Conservation (phyloP, 2,888 invertebrate genomes). For the Matsumyia berberina region DNA sequence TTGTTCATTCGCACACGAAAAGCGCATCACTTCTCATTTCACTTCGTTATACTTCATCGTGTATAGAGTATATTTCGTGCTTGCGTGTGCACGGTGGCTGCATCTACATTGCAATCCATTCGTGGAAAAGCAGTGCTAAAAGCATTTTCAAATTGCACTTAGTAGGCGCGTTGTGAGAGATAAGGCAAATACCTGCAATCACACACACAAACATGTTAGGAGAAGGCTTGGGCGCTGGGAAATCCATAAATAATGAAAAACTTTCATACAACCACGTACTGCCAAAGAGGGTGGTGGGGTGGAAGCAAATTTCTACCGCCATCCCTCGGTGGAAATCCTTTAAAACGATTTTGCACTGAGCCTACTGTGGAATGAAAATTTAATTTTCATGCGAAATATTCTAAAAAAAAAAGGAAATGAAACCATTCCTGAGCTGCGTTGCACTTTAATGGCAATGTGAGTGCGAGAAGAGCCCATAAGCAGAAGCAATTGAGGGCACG, state of each 20-base stretch:
- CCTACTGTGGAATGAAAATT: constrained; percentile 64
- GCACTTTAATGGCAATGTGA: constrained; percentile 28
- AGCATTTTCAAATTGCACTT: constrained; percentile 70
- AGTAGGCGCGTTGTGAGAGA: constrained; percentile 21
- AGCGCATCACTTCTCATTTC: constrained; percentile 56
- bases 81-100: too few species aligned
- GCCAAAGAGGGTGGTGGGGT: constrained; percentile 11
- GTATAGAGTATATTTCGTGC: too few species aligned
- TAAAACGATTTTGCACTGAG: constrained; percentile 57
- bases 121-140: constrained; percentile 53
- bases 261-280: constrained; percentile 59
- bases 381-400: constrained; percentile 57
- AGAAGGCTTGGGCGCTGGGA: constrained; percentile 33
- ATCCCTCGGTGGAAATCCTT: constrained; percentile 63
- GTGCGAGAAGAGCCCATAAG: too few species aligned
- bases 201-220: not conserved
- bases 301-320: constrained; percentile 12
- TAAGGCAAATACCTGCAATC: constrained; percentile 6
- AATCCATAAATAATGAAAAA: constrained; percentile 71
- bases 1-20: constrained; percentile 28
- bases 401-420: constrained; percentile 10
- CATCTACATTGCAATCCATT: constrained; percentile 12
- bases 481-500: too few species aligned
- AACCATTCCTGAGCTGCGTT: constrained; percentile 11
- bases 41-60: constrained; percentile 21